A percentile compares a stretch with the other conserved stretches of the same genome.
These are phyloP conservation scores for Leptarthrus brevirostris DNA, from an alignment of 2,888 invertebrate genomes.

Conservation along the genomic window DNA sequence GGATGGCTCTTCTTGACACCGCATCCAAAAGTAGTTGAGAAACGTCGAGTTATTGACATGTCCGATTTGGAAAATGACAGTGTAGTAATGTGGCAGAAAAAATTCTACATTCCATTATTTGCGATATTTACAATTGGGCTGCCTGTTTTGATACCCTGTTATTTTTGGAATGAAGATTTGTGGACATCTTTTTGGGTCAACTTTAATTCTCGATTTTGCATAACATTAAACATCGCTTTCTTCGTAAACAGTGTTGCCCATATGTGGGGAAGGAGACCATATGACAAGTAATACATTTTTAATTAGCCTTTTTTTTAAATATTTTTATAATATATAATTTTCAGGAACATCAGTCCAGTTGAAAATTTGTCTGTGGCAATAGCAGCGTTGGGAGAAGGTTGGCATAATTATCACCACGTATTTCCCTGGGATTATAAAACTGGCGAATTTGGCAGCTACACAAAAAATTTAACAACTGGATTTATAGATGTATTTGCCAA, in stretches of 20 bases:
- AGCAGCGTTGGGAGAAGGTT: slow-evolving; percentile 82
- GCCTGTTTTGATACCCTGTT: slow-evolving; percentile 82
- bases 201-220: slow-evolving; percentile 84
- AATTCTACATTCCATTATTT: slow-evolving; percentile 79
- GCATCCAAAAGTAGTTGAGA: slow-evolving; percentile 80
- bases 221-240: slow-evolving; percentile 91
- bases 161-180: slow-evolving; percentile 85
- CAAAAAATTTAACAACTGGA: slow-evolving; percentile 79
- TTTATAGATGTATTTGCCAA: slow-evolving; percentile 84
- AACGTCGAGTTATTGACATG: slow-evolving; percentile 76
- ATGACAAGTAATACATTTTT: slow-evolving; percentile 76
- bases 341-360: slow-evolving; percentile 77
- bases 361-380: slow-evolving; percentile 80
- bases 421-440: slow-evolving; percentile 79
- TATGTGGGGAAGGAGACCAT: slow-evolving; percentile 92
- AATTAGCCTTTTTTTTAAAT: slow-evolving; percentile 9
- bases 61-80: slow-evolving; percentile 78
- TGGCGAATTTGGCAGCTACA: slow-evolving; percentile 74
- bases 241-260: slow-evolving; percentile 96
- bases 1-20: slow-evolving; percentile 91
- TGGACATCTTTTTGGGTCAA: slow-evolving; percentile 85
- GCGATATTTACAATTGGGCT: slow-evolving; percentile 74
- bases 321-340: slow-evolving; percentile 54
- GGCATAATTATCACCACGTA: too few species aligned
- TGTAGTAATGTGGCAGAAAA: slow-evolving; percentile 82